A percentile compares a stretch with the other conserved stretches of the same genome.
Evolutionary conservation across 2,888 invertebrate species (phyloP).

Genomic region (Ceraclea dissimilis): DNA sequence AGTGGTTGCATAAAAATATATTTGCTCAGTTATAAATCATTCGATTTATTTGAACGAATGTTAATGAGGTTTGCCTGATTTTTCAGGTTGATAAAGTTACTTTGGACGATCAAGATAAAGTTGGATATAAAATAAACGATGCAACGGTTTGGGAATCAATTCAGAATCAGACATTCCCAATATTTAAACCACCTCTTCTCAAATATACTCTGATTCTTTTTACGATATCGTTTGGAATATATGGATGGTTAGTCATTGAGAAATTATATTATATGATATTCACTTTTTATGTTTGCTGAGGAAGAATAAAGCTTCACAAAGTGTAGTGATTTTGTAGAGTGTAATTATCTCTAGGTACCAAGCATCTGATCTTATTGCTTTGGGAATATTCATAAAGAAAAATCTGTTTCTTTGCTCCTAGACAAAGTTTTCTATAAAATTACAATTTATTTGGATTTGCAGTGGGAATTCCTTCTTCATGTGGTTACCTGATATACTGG

Average conservation of each 20-base stretch:
- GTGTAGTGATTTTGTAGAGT: too few relatives aligned
- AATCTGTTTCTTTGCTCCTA: too few relatives aligned
- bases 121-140: conserved; percentile 33
- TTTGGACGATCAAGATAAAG: conserved; percentile 34
- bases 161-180: conserved; percentile 37
- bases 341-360: too few relatives aligned
- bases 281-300: background rate
- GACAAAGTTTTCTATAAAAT: too few relatives aligned
- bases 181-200: conserved; percentile 48
- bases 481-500: conserved; percentile 15
- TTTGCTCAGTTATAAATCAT: background rate
- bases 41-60: too few relatives aligned
- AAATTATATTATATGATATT: background rate
- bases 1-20: too few relatives aligned
- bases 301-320: too few relatives aligned
- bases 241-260: conserved; percentile 37
- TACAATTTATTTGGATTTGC: background rate
- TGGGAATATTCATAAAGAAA: too few relatives aligned
- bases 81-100: conserved; percentile 34
- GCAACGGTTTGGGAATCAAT: conserved; percentile 33
- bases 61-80: too few relatives aligned
- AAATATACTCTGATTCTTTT: conserved; percentile 46
- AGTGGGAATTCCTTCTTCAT: conserved; percentile 17
- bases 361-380: too few relatives aligned
- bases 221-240: conserved; percentile 50